Evolutionary conservation across 1,140 invertebrate species (phyloP).

Genomic region (Aphis gossypii): DNA sequence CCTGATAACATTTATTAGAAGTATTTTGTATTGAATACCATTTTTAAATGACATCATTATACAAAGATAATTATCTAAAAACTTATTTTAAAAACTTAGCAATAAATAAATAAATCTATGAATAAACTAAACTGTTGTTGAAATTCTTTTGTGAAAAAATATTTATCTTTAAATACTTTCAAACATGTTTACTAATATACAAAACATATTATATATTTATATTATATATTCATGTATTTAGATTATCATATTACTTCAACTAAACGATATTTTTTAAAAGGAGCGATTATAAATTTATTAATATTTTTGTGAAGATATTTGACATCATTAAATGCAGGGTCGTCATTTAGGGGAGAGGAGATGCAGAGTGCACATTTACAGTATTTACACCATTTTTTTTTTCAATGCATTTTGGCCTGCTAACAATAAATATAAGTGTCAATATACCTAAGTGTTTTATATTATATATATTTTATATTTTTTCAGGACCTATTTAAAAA

Average conservation of each 20-base stretch:
- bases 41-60: not conserved
- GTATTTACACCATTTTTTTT: no score
- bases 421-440: no score
- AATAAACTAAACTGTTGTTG: not conserved
- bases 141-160: not conserved
- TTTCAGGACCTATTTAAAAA: no score
- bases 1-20: not conserved
- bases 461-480: no score
- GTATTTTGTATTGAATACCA: not conserved
- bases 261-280: not conserved
- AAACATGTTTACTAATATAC: not conserved
- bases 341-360: no score
- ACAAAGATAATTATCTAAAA: not conserved
- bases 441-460: no score
- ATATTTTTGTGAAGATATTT: not conserved
- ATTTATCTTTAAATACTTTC: not conserved
- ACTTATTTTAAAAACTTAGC: not conserved
- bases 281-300: not conserved
- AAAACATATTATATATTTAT: no score
- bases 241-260: not conserved
- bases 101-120: not conserved
- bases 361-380: no score
- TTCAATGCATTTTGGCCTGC: no score
- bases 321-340: not conserved
- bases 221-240: not conserved